Evolutionary conservation across 2,113 vertebrate species (phyloP), one percentile per base, ranked within the genome.

Genomic region (Talpa occidentalis): DNA sequence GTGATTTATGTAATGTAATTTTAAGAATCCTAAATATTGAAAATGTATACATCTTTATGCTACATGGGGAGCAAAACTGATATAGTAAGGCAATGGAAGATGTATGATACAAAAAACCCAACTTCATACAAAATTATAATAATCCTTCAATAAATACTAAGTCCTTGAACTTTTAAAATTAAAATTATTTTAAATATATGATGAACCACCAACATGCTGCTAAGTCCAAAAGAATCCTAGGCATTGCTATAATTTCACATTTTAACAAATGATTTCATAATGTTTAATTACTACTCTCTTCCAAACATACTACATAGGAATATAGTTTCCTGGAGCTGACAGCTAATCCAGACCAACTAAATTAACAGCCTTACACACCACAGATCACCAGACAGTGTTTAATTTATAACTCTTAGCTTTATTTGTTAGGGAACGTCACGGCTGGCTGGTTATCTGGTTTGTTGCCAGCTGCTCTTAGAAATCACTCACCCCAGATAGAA

Each of bases 401-500:
- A 95, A 90, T 94, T 87, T 92, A 91, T 94, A 97, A 87, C 93
- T 32, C 83, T 67, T 52, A 88, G 52, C 66, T 72, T 84, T 95
- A 97, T 94, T 94, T 2, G 95, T 96, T 97, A 91, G 93, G 91
- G 94, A 10, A 95, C 56, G 93, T 93, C 96, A 96, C 66, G 42
- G 59, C 42, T 81, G 74, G 40, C 62, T 92, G 77, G 79, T 77
- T 77, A 92, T 91, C 94, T 96, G 79, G 74, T 87, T 83, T 80
- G 80, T 69, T 95, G 87, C 94, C 94, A 94, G 84, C 28, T 37
- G 81, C 91, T 84, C 77, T 94, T 80, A 70, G 73, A 96, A 95
- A 96, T 94, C 93, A 96, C 96, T 98, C 92, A 97, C 87, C 91
- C 90, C 67, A 0, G 52, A 94, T 0, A 74, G 56, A 95, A 95